phyloP scores from a whole-genome alignment of 2,797 vertebrate species.

The Tapirus indicus region DNA sequence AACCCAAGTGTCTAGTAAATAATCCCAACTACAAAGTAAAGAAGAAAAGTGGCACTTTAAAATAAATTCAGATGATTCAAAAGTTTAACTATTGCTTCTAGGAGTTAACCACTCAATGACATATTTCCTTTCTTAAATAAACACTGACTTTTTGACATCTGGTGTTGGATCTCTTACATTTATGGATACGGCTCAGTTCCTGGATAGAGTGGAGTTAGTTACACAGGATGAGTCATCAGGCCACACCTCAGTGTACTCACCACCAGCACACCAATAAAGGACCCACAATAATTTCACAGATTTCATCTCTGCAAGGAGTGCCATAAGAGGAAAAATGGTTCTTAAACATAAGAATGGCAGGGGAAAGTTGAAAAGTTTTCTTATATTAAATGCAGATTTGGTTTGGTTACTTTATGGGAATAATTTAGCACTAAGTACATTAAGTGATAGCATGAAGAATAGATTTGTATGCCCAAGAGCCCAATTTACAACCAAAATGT shows the following conservation, averaged over 20 bases:
- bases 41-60: background rate
- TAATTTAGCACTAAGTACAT: background rate
- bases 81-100: conserved; percentile 5
- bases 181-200: conserved; percentile 68
- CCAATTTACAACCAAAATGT: background rate
- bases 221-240: conserved; percentile 64
- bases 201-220: background rate
- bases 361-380: background rate
- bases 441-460: background rate
- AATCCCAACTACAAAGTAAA: background rate
- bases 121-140: conserved; percentile 62
- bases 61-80: conserved; percentile 48
- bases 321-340: background rate
- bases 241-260: background rate
- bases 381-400: background rate
- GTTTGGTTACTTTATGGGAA: background rate
- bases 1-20: background rate
- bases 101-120: conserved; percentile 50
- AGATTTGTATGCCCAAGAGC: background rate
- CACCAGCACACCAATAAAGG: background rate
- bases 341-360: background rate
- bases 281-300: background rate
- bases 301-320: background rate
- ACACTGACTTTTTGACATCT: conserved; percentile 65
- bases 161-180: conserved; percentile 35